These are phyloP conservation scores for Centruroides vittatus DNA, from an alignment of 1,140 invertebrate species.

Conservation along the genomic window DNA sequence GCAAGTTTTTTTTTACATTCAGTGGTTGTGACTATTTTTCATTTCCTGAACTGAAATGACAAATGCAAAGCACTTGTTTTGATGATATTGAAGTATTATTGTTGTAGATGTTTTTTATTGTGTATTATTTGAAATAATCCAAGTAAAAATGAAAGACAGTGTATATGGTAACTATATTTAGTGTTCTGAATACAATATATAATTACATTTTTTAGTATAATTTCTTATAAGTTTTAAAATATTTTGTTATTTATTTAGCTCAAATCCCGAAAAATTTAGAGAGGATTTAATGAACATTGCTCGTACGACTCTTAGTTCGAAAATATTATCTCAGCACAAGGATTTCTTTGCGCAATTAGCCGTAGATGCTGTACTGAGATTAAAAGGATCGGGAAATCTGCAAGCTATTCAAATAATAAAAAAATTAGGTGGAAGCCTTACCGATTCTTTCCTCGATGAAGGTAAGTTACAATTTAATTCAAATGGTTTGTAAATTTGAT, in stretches of 20 bases:
- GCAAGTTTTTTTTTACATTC: too few relatives aligned
- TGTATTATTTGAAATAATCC: too few relatives aligned
- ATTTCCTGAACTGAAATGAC: too few relatives aligned
- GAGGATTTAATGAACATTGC: conserved; percentile 94
- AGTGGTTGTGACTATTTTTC: too few relatives aligned
- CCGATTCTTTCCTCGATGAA: conserved; percentile 95
- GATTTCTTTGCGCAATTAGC: conserved; percentile 91
- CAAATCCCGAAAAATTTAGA: conserved; percentile 58
- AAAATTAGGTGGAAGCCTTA: conserved; percentile 77
- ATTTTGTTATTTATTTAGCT: conserved; percentile 31
- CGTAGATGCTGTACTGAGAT: conserved; percentile 83
- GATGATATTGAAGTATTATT: too few relatives aligned
- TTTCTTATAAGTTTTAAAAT: too few relatives aligned
- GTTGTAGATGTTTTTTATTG: too few relatives aligned
- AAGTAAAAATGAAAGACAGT: too few relatives aligned
- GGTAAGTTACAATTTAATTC: conserved; percentile 33
- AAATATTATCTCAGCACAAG: conserved; percentile 95
- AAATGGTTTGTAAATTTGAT: not conserved
- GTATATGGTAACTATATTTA: too few relatives aligned
- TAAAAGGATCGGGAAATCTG: conserved; percentile 90
- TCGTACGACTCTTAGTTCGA: conserved; percentile 91
- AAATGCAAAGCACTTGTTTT: too few relatives aligned
- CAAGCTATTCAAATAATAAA: conserved; percentile 97
- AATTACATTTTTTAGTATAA: too few relatives aligned
- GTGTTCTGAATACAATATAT: too few relatives aligned